A percentile compares a stretch with the other conserved stretches of the same genome.
These are phyloP conservation scores for Eudyptes chrysolophus DNA, from an alignment of 2,113 vertebrate species.

Conservation along the genomic window DNA sequence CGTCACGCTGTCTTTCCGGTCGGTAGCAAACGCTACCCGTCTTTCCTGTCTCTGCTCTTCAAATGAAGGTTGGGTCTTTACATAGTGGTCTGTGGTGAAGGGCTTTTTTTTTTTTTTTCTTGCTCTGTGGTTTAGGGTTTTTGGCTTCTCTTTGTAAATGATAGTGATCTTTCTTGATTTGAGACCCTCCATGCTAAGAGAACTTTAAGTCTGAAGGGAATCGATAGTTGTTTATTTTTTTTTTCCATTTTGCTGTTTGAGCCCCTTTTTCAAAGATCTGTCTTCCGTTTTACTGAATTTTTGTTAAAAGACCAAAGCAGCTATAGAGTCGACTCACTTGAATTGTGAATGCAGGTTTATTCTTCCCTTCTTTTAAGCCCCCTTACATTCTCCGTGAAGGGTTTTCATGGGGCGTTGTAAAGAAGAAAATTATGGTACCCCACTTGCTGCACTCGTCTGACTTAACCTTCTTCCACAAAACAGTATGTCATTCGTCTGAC, in stretches of 20 bases:
- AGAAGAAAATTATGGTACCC: background rate
- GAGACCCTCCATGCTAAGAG: background rate
- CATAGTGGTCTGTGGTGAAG: background rate
- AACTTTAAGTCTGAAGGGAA: background rate
- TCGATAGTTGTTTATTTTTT: background rate
- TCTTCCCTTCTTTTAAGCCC: background rate
- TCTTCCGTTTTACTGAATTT: background rate
- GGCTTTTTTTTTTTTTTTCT: background rate
- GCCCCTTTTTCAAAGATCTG: background rate
- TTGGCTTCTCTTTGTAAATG: background rate
- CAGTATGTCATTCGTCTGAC: background rate
- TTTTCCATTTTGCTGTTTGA: background rate
- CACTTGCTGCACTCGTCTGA: background rate
- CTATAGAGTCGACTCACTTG: background rate
- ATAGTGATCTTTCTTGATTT: background rate
- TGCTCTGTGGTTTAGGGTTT: background rate
- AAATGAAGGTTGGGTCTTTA: background rate
- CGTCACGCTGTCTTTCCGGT: accelerated
- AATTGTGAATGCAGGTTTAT: background rate
- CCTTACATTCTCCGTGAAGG: background rate
- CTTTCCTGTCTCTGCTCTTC: background rate
- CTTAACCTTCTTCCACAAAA: background rate
- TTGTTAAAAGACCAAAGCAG: background rate
- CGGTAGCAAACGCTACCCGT: accelerated
- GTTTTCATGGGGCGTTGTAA: background rate